Evolutionary conservation across 2,888 invertebrate species (phyloP).

Genomic region (Seira ritae): DNA sequence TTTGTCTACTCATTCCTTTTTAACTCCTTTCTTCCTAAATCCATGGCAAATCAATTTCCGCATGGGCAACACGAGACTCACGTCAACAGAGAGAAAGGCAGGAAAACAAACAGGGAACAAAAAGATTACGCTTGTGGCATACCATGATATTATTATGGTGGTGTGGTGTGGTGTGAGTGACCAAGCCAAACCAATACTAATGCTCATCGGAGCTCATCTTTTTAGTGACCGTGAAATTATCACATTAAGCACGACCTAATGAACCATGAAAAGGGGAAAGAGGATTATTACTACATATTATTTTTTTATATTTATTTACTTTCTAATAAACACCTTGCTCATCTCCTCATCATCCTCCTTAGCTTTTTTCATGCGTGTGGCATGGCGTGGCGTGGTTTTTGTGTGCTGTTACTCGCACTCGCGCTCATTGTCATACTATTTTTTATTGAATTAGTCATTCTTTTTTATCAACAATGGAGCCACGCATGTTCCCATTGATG

Average conservation of each 20-base stretch:
- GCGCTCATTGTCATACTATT: not conserved
- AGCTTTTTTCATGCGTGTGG: too few relatives aligned
- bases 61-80: constrained; percentile 60
- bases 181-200: not conserved
- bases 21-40: not conserved
- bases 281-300: constrained; percentile 14
- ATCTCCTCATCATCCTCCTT: too few relatives aligned
- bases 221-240: constrained; percentile 54
- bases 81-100: constrained; percentile 44
- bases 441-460: constrained; percentile 12
- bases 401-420: not conserved
- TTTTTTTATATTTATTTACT: constrained; percentile 4
- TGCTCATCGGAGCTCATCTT: not conserved
- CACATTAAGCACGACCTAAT: constrained; percentile 41
- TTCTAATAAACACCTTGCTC: not conserved
- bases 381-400: too few relatives aligned
- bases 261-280: constrained; percentile 38
- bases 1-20: not conserved
- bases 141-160: too few relatives aligned
- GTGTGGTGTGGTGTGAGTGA: too few relatives aligned
- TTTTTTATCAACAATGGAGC: constrained; percentile 2
- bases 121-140: not conserved
- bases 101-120: not conserved
- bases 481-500: constrained; percentile 20
- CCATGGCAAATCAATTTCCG: constrained; percentile 55